Base-by-base conservation (phyloP, 2,888 invertebrate genomes). In the Crioceris asparagi region DNA sequence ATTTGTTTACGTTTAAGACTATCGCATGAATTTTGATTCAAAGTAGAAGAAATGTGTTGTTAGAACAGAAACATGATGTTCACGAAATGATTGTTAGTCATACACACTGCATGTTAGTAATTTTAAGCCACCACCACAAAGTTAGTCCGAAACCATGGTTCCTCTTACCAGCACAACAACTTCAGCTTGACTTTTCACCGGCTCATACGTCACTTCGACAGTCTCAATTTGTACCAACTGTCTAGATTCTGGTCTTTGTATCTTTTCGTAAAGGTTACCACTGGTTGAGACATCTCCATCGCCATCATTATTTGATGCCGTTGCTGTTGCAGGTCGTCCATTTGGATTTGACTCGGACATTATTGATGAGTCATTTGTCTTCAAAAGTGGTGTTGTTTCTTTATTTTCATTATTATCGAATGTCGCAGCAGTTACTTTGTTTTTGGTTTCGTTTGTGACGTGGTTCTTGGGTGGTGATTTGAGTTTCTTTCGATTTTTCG, bases 401-500 rank as follows among this genome's bases (percentile, higher is more conserved):
- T 5, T 4, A 14, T 27, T 27, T 27, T 6, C 15, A 27, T 27
- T 3, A 5, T 12, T 14, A n/a, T 27, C 27, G 12, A 14, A 12
- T 10, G 21, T 21, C n/a, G 33, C 17, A 15, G 32, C 17, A 25
- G 36, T 33, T 38, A 35, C 37, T 21, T 39, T 40, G 19, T 26
- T 17, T 29, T 17, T 29, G 17, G 29, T 35, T 17, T 37, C 38
- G 26, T 19, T 15, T 29, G 29, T 21, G 29, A 40, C 32, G 17
- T 42, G 27, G 39, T 45, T 40, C 27, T 19, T 29, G 37, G 23
- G 27, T 36, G 35, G 26, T 18, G 36, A 21, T 14, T 23, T 15
- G 38, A 38, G 25, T 42, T 52, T 54, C 47, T 49, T 51, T 36
- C 52, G 52, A 44, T 78, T 79, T 55, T 75, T 75, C 44, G 76